Evolutionary conservation across 2,888 invertebrate species (phyloP).

Genomic region (Dorcus parallelipipedus): DNA sequence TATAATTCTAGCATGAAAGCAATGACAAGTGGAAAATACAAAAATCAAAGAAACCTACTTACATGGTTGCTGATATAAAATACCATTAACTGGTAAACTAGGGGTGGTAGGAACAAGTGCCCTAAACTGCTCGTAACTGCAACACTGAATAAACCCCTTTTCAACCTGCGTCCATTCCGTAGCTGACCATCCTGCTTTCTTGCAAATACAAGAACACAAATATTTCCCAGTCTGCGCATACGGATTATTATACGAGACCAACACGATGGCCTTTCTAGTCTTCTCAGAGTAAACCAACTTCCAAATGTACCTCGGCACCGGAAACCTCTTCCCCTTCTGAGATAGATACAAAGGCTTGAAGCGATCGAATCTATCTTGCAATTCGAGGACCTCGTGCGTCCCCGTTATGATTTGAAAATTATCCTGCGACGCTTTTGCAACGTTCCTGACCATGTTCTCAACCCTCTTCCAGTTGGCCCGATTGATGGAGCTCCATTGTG

Average conservation of each 20-base stretch:
- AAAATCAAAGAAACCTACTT: neutral
- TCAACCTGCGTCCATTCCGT: conserved; percentile 30
- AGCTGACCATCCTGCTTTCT: conserved; percentile 38
- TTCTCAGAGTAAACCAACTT: conserved; percentile 49
- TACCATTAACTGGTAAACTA: conserved; percentile 15
- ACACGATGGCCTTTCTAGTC: conserved; percentile 47
- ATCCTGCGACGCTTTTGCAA: conserved; percentile 39
- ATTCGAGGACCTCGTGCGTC: conserved; percentile 41
- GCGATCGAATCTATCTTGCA: conserved; percentile 42
- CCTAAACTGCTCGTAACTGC: conserved; percentile 41
- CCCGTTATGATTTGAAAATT: conserved; percentile 50
- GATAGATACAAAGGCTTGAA: conserved; percentile 44
- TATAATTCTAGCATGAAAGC: too few relatives aligned
- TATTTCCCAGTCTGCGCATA: conserved; percentile 32
- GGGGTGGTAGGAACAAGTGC: conserved; percentile 28
- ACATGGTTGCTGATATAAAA: conserved; percentile 5
- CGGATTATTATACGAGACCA: conserved; percentile 54
- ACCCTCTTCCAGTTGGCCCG: conserved; percentile 53
- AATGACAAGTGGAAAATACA: too few relatives aligned
- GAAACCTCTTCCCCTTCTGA: conserved; percentile 36
- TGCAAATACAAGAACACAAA: conserved; percentile 45
- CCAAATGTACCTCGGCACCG: conserved; percentile 51
- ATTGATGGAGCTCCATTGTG: conserved; percentile 54
- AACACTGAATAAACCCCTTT: conserved; percentile 47
- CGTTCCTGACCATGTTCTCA: conserved; percentile 46